phyloP scores from a whole-genome alignment of 1,140 invertebrate species.

The Macrobrachium rosenbergii region DNA sequence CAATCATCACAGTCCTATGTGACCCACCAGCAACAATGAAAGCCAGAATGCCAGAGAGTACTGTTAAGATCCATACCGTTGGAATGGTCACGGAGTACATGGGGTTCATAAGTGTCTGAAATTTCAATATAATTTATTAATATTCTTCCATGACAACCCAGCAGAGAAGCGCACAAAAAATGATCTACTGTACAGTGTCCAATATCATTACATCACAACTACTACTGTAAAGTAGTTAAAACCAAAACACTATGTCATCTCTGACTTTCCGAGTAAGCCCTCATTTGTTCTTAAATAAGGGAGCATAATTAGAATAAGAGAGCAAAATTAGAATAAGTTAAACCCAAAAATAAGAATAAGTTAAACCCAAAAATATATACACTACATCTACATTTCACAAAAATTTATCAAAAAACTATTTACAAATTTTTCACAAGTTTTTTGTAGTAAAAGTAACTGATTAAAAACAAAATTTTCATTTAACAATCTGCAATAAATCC shows the following conservation, averaged over 20 bases:
- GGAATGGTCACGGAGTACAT: slow-evolving; percentile 80
- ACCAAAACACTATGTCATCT: not conserved
- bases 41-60: slow-evolving; percentile 79
- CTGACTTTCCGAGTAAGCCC: too few species aligned
- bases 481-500: too few species aligned
- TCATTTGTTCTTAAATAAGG: not conserved
- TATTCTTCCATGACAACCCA: slow-evolving; percentile 11
- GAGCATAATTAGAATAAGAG: not conserved
- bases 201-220: too few species aligned
- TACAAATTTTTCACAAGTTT: too few species aligned
- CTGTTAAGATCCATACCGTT: slow-evolving; percentile 77
- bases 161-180: too few species aligned
- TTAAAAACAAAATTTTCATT: too few species aligned
- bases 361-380: too few species aligned
- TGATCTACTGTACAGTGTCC: too few species aligned
- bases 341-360: not conserved
- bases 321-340: not conserved
- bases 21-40: slow-evolving; percentile 84
- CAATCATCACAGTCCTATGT: slow-evolving; percentile 46
- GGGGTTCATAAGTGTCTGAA: slow-evolving; percentile 84
- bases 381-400: too few species aligned
- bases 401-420: too few species aligned
- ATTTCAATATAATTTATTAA: slow-evolving; percentile 27
- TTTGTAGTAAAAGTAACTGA: too few species aligned
- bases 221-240: too few species aligned